Percentiles rank a stretch among this genome's conserved stretches.
These are phyloP conservation scores for Cryptoprocta ferox DNA, from an alignment of 2,797 vertebrate genomes.

Conservation along the genomic window DNA sequence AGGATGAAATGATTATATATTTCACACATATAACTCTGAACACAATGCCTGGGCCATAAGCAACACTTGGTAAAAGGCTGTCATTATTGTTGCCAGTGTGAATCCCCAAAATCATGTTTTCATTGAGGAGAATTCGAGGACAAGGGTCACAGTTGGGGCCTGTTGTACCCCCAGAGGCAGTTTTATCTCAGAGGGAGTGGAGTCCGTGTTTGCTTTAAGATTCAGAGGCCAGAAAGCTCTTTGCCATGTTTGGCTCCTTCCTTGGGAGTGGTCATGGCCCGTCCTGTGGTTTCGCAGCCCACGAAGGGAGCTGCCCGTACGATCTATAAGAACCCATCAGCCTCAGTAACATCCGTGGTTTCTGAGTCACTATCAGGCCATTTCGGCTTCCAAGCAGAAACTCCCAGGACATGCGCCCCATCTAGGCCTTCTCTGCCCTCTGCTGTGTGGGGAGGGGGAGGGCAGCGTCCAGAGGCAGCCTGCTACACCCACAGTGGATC, in stretches of 20 bases:
- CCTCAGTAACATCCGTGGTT: constrained; percentile 62
- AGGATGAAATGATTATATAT: neutral
- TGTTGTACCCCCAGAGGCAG: neutral
- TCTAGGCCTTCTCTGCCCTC: neutral
- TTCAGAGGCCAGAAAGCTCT: constrained; percentile 6
- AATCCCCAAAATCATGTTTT: neutral
- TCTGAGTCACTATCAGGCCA: constrained; percentile 60
- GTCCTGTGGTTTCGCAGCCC: constrained; percentile 57
- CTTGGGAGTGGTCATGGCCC: neutral
- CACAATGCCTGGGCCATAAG: neutral
- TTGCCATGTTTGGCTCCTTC: neutral
- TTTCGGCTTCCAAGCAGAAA: constrained; percentile 49
- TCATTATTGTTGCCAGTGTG: neutral
- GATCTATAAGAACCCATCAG: constrained; percentile 48
- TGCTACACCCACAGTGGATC: neutral
- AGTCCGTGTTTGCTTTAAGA: constrained; percentile 6
- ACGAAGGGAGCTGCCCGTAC: neutral
- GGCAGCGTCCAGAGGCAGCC: neutral
- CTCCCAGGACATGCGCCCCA: neutral
- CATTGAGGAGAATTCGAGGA: constrained; percentile 11
- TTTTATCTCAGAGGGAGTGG: neutral
- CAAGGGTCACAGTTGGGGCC: neutral
- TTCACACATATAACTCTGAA: neutral
- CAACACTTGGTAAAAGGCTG: neutral
- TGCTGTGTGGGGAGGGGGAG: too few relatives aligned